These are phyloP conservation scores for Drosophila aldrichi DNA, from an alignment of 2,888 invertebrate species.

Conservation along the genomic window DNA sequence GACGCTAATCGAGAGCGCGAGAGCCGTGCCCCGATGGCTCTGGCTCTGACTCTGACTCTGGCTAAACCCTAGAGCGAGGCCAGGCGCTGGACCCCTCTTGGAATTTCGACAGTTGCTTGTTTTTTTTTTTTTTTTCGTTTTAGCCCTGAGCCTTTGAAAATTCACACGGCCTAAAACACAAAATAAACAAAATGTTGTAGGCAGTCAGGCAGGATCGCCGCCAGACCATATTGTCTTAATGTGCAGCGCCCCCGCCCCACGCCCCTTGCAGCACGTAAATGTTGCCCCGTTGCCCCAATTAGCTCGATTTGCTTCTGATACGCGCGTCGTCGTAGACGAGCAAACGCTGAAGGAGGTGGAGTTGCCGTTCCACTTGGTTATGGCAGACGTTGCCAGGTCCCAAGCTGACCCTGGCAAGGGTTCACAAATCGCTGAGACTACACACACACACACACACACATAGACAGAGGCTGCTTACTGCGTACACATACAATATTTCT, in stretches of 20 bases:
- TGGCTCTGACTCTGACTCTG: background rate
- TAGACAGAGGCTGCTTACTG: conserved; percentile 11
- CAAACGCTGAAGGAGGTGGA: conserved; percentile 53
- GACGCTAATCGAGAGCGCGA: conserved; percentile 71
- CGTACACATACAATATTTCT: conserved; percentile 60
- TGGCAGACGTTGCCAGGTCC: conserved; percentile 14
- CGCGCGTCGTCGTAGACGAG: conserved; percentile 72
- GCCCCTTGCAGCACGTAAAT: conserved; percentile 29
- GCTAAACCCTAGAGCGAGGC: conserved; percentile 1
- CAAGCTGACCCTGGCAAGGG: conserved; percentile 58
- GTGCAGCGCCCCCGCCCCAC: conserved; percentile 61
- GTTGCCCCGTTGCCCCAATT: conserved; percentile 82
- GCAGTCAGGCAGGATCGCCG: conserved; percentile 42
- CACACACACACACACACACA: conserved; percentile 7
- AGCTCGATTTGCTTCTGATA: conserved; percentile 85
- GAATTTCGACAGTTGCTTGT: conserved; percentile 69
- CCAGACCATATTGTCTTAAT: conserved; percentile 75
- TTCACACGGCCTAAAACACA: conserved; percentile 82
- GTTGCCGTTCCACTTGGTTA: conserved; percentile 33
- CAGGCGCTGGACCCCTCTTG: conserved; percentile 23
- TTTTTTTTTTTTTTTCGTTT: conserved; percentile 21
- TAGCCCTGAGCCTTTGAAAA: conserved; percentile 82
- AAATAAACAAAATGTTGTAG: conserved; percentile 81
- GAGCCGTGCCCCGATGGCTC: background rate
- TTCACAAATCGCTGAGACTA: conserved; percentile 35